Percentiles rank a stretch among this genome's conserved stretches.
Conservation (phyloP, 2,888 invertebrate species). For the Euplexia lucipara region DNA sequence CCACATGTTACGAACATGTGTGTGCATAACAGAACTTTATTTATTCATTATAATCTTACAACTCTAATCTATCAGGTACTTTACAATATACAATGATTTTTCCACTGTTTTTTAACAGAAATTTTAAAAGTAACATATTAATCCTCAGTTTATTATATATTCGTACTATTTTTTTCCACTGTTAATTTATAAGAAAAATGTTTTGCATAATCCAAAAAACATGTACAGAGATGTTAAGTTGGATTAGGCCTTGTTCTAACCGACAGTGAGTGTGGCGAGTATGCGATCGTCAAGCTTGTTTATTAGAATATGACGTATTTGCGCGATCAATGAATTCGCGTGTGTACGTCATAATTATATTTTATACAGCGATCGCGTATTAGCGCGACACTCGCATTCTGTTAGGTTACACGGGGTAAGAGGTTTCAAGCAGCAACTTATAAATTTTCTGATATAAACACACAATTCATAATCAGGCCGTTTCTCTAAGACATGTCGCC, state of each 20-base stretch:
- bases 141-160: too few species aligned
- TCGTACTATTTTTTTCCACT: too few species aligned
- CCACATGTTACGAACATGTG: conserved; percentile 79
- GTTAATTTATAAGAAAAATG: conserved; percentile 52
- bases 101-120: too few species aligned
- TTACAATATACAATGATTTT: conserved; percentile 78
- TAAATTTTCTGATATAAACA: conserved; percentile 78
- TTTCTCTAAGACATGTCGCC: conserved; percentile 61
- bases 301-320: too few species aligned
- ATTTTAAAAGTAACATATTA: too few species aligned
- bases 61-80: conserved; percentile 84
- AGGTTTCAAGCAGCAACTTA: conserved; percentile 61
- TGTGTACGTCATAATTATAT: too few species aligned
- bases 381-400: too few species aligned
- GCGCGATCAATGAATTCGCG: too few species aligned
- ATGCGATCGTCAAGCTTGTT: too few species aligned
- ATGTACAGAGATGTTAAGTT: conserved; percentile 68
- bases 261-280: too few species aligned
- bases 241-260: conserved; percentile 52
- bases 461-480: conserved; percentile 78
- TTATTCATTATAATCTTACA: conserved; percentile 69
- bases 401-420: conserved; percentile 4
- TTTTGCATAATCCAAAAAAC: conserved; percentile 71
- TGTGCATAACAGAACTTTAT: conserved; percentile 82
- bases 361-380: too few species aligned